Base-by-base conservation (phyloP, 2,888 invertebrate species). In the Brenthis ino region DNA sequence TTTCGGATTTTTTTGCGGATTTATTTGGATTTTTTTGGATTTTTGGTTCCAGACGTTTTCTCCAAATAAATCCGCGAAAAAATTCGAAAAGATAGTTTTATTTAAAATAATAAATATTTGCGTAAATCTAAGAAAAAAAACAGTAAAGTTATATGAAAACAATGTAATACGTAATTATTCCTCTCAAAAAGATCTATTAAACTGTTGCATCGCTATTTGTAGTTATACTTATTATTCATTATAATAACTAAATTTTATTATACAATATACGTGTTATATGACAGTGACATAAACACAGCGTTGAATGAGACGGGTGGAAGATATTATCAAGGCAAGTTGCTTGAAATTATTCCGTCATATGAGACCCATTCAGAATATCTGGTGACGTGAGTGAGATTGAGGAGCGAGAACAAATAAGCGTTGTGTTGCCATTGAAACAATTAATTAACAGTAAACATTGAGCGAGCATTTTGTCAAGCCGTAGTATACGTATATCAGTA, bases 401-500 rank as follows among this genome's bases (percentile, higher is more conserved):
- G 61, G 50, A 33, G 33, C n/a, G 61, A 51, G 68, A 72, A 70
- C 74, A 73, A 72, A 73, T 43, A 78, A 66, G 50, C 74, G 74
- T 64, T 60, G 58, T 70, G 69, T 74, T 76, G 67, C 72, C 74
- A 74, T 73, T 80, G 79, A 77, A 83, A 82, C 79, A 79, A 85
- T 85, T 85, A 84, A 85, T 84, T 82, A 82, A 78, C 77, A 75
- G 76, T 79, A 80, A 83, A 80, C 78, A 80, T 77, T 77, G 76
- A 77, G 75, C 76, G 70, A 68, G 51, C 64, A 74, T 67, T 28
- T 71, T 43, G 37, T 69, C 70, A 47, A 65, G 69, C 50, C 57
- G 57, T 65, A 70, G 65, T 65, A 54, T 69, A 71, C 61, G 65
- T 54, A 68, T 57, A 64, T 51, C 69, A 70, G 72, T 61, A 65